Evolutionary conservation across 2,888 invertebrate genomes (phyloP), one percentile per base, ranked within the genome.

Genomic region (Scaeva pyrastri): DNA sequence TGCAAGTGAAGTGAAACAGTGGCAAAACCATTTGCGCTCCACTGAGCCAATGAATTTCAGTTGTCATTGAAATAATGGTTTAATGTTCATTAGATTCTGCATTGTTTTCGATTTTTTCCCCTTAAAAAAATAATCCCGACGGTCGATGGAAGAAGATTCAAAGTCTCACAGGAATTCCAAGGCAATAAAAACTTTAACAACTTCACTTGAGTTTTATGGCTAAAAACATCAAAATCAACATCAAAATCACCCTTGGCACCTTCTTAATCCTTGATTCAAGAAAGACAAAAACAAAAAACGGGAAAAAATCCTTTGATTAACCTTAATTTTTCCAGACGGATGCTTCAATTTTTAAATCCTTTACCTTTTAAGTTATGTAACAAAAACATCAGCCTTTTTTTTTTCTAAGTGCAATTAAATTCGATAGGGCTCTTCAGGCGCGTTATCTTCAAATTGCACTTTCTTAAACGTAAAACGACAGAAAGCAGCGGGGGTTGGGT

Each of bases 81-180:
- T 86, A 82, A 86, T 82, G 81, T 86, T 86, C 82, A 86, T 86
- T 86, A 86, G 82, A 74, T 71, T 86, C 78, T 66, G 86, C 86
- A 86, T 86, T 86, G 86, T 86, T 86, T 55, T 86, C 70, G 70
- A 74, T 71, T 55, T 82, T 26, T 64, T n/a, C n/a, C 39, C 64
- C 52, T 43, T 26, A 3, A 16, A 36, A 6, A 14, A 16, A 60
- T 43, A 43, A 21, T 52, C 39, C 43, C 19, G 56, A 10, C n/a
- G n/a, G n/a, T n/a, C n/a, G 12, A 11, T 31, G 31, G 21, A 19
- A 52, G 60, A 41, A n/a, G 41, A 50, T 26, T 19, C 45, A 55
- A 70, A 45, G 23, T 10, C 62, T 62, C 52, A 16, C 21, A 71
- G 39, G 45, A 74, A 70, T 70, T 75, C 45, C n/a, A 80, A 62